phyloP scores from a whole-genome alignment of 1,140 invertebrate genomes.

The Trachymyrmex septentrionalis region DNA sequence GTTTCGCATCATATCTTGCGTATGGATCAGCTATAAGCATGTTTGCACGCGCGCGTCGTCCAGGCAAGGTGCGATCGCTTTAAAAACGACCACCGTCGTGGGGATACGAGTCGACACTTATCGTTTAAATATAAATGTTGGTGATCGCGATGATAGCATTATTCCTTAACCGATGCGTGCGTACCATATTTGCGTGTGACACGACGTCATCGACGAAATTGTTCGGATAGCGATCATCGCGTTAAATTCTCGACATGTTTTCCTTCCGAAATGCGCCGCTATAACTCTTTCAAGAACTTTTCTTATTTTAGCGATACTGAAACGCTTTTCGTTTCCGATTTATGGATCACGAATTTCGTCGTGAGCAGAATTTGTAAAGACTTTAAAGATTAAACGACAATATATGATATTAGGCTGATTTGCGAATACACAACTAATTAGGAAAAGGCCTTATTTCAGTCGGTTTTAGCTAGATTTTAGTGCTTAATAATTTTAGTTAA shows the following conservation, averaged over 20 bases:
- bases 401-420: too few species aligned
- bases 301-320: not conserved
- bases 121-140: slow-evolving; percentile 49
- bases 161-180: not conserved
- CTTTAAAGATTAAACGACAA: not conserved
- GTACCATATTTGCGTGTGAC: not conserved
- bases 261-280: not conserved
- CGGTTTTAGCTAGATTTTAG: too few species aligned
- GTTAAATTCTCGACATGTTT: not conserved
- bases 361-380: not conserved
- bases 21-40: slow-evolving; percentile 45
- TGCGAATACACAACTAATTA: too few species aligned
- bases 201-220: slow-evolving; percentile 12
- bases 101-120: slow-evolving; percentile 8
- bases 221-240: not conserved
- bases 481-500: too few species aligned
- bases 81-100: slow-evolving; percentile 42
- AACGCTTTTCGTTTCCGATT: not conserved
- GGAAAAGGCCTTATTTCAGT: too few species aligned
- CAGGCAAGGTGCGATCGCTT: slow-evolving; percentile 47
- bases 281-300: not conserved
- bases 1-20: not conserved
- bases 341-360: not conserved
- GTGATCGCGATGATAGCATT: slow-evolving; percentile 26
- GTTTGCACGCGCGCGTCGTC: slow-evolving; percentile 56